Evolutionary conservation across 2,797 vertebrate species (phyloP), one percentile per base, ranked within the genome.

Genomic region (Danio choprae): DNA sequence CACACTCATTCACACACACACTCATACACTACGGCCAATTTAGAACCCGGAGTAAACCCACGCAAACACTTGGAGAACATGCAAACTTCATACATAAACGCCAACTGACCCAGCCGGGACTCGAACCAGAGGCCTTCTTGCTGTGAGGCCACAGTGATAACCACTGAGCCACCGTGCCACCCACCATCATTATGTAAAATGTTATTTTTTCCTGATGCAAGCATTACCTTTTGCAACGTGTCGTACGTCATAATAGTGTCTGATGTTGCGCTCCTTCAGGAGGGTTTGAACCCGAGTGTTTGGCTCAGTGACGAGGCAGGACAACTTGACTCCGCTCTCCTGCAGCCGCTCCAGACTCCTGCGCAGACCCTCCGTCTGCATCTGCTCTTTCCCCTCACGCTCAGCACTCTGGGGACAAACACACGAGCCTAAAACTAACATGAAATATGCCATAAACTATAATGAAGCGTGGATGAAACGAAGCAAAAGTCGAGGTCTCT

Each of bases 301-400:
- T 38, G 12, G 11, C 29, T 38, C 58, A 4, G 22, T 40, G 5
- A 60, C 12, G 7, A 60, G 4, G 29, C 22, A 15, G 58, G 15
- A 29, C 29, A 38, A 13, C 58, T 15, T 38, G 4, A 60, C 11
- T 1, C 58, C 7, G 13, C 6, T 40, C 13, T 29, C 64, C 64
- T 67, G 41, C 7, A 67, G 41, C 12, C 20, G 41, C 12, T 67
- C 41, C 16, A 67, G 7, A 43, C 64, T 48, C 46, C 64, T 67
- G 48, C 60, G 10, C 6, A 68, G n/a, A 46, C 65, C 65, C 22
- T 68, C 65, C 44, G 36, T n/a, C 65, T 68, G 13, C 46, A 68
- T 68, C 22, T n/a, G 65, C 15, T 6, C 6, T 7, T 46, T n/a
- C 13, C 46, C 65, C 5, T 8, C 46, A 68, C 22, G 3, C 46